Evolutionary conservation across 2,113 vertebrate genomes (phyloP), one percentile per base, ranked within the genome.

Genomic region (Xyliphius kryptos): DNA sequence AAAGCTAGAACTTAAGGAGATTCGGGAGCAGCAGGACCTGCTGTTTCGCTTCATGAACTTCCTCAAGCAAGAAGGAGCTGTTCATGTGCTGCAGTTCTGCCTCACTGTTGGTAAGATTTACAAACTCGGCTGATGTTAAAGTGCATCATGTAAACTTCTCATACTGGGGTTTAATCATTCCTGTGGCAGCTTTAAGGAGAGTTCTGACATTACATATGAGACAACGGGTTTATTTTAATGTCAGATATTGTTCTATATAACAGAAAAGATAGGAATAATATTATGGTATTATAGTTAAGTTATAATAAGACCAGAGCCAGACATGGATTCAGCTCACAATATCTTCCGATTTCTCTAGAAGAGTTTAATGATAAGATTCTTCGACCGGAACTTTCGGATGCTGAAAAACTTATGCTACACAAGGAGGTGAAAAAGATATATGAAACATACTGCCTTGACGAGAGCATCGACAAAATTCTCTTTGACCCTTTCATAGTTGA

Each of bases 31-130:
- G 52, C 95, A 98, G 76, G 95, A 98, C 69, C 90, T 98, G 75
- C 89, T 98, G 38, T 98, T 98, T 78, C 89, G 92, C n/a, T 98
- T 97, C 73, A 98, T 98, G 95, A 98, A 96, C 78, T 98, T 98
- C 76, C 79, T 98, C 69, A 97, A 97, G 73, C 92, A 97, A 79
- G 94, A 98, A 78, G 94, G 94, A 44, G 93, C 93, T 0, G 94
- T 98, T 26, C 93, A 97, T 0, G 94, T 98, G 36, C 83, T 98
- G 56, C 95, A 98, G 67, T 97, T 98, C 83, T 97, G 94, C 79
- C 88, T 98, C 53, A 85, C 94, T 47, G 93, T 97, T 36, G 95
- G 95, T 94, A 86, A 86, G 91, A 38, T 50, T 37, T 21, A n/a
- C n/a, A n/a, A n/a, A n/a, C n/a, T n/a, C n/a, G n/a, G n/a, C n/a